Evolutionary conservation across 2,113 vertebrate genomes (phyloP).

Genomic region (Bubo blakistoni): DNA sequence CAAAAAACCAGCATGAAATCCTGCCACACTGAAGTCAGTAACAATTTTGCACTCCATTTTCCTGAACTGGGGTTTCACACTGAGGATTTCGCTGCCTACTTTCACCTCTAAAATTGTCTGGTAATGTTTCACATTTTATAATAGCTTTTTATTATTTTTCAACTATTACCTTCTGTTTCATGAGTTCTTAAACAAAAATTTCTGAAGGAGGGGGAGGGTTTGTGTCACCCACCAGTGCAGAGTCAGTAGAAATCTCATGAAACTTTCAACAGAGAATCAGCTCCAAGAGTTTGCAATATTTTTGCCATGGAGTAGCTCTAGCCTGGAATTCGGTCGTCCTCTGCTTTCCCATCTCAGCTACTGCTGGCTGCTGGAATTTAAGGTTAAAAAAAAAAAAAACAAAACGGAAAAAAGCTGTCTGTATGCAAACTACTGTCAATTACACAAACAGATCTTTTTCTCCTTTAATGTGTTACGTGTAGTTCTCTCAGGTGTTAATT

Average conservation of each 20-base stretch:
- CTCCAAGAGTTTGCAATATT: not conserved
- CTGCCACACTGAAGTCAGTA: not conserved
- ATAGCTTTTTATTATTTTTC: not conserved
- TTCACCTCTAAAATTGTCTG: not conserved
- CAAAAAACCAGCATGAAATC: not conserved
- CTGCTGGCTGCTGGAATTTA: not conserved
- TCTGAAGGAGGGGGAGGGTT: not conserved
- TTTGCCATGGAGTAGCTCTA: not conserved
- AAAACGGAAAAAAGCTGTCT: not conserved
- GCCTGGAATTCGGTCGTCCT: not conserved
- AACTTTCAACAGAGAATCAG: not conserved
- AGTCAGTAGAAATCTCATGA: not conserved
- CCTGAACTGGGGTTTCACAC: not conserved
- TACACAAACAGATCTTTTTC: not conserved
- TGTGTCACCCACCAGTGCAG: not conserved
- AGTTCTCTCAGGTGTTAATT: constrained; percentile 32
- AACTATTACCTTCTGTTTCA: not conserved
- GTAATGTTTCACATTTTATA: not conserved
- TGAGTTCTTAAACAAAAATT: not conserved
- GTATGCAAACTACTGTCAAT: not conserved
- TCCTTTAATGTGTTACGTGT: not conserved
- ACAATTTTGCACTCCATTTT: not conserved
- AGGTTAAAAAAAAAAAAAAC: not conserved
- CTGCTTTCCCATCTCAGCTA: not conserved
- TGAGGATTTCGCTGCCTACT: not conserved